phyloP scores from a whole-genome alignment of 2,113 vertebrate species.

The Sphyrna mokarran region DNA sequence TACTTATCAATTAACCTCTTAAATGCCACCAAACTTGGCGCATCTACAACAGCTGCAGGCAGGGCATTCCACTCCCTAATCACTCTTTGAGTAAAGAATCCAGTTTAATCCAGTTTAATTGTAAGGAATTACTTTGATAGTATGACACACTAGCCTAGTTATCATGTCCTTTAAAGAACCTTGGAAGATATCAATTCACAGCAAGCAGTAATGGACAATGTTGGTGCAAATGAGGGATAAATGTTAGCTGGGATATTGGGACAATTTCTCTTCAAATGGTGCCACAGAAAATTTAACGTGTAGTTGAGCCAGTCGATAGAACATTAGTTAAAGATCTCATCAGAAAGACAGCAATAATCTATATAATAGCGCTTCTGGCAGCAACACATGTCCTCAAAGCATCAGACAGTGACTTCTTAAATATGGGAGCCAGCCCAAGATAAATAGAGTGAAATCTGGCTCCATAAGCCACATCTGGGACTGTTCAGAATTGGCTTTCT shows the following conservation, averaged over 20 bases:
- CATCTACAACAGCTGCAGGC: too few relatives aligned
- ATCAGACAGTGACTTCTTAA: background rate
- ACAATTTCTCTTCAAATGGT: background rate
- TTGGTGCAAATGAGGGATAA: background rate
- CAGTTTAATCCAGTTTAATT: too few relatives aligned
- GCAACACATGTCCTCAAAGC: background rate
- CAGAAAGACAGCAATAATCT: background rate
- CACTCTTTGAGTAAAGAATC: too few relatives aligned
- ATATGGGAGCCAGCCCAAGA: background rate
- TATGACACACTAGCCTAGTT: background rate
- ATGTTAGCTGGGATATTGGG: background rate
- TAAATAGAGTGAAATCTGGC: background rate
- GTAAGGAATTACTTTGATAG: background rate
- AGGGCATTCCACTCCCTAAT: too few relatives aligned
- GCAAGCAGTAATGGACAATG: background rate
- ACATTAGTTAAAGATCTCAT: background rate
- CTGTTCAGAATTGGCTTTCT: background rate
- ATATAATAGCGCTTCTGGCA: background rate
- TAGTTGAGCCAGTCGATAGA: background rate
- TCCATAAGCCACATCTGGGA: background rate
- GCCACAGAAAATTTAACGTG: background rate
- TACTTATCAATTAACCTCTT: too few relatives aligned
- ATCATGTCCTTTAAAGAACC: background rate
- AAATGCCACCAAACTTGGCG: too few relatives aligned
- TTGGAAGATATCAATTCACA: background rate